Evolutionary conservation across 2,113 vertebrate genomes (phyloP).

Genomic region (Istiophorus platypterus): DNA sequence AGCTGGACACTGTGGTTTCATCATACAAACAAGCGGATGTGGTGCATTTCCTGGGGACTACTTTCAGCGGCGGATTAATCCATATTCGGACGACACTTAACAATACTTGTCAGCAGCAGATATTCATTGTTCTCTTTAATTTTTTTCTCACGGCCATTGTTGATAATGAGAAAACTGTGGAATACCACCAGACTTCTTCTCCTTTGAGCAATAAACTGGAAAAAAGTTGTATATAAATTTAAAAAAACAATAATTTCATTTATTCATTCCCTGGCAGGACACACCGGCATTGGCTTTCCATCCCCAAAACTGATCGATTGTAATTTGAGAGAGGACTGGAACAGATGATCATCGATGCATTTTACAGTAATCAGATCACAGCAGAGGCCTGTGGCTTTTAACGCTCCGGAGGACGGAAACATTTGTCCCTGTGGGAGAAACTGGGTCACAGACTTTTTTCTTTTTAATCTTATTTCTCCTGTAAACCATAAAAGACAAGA

Average conservation of each 20-base stretch:
- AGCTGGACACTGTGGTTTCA: no score
- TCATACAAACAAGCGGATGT: not conserved
- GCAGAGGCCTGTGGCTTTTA: conserved; percentile 12
- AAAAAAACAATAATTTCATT: not conserved
- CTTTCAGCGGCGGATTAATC: not conserved
- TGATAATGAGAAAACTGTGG: no score
- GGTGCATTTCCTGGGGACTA: not conserved
- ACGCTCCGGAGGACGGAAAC: conserved; percentile 40
- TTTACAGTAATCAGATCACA: conserved; percentile 28
- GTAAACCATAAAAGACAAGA: not conserved
- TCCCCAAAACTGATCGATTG: conserved; percentile 18
- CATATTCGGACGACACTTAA: not conserved
- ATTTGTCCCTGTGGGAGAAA: conserved; percentile 20
- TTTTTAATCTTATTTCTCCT: not conserved
- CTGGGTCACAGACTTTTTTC: conserved; percentile 39
- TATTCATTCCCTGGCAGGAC: not conserved
- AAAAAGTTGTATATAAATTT: no score
- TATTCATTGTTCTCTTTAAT: no score
- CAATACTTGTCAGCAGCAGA: no score
- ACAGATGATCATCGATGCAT: conserved; percentile 58
- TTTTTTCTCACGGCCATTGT: no score
- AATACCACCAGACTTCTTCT: no score
- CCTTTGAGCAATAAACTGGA: no score
- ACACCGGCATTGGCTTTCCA: not conserved
- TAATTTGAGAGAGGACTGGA: conserved; percentile 21